Conservation (phyloP, 2,888 invertebrate species). For the Myopa tessellatipennis region DNA sequence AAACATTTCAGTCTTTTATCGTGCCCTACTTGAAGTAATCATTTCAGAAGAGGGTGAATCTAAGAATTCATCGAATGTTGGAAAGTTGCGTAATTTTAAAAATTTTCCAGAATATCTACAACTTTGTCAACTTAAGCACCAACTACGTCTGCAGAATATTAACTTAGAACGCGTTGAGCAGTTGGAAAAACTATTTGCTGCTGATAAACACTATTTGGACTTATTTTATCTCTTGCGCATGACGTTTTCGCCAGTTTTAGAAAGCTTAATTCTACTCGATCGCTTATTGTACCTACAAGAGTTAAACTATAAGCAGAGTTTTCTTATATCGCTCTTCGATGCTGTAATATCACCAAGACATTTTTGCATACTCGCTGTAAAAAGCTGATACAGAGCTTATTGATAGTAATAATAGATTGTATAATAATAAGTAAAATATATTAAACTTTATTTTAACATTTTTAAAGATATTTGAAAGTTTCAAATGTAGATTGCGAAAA, state of each 20-base stretch:
- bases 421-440: too few relatives aligned
- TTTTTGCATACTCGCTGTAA: slow-evolving; percentile 60
- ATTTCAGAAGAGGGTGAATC: slow-evolving; percentile 67
- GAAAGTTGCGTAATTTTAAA: slow-evolving; percentile 73
- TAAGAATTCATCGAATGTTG: slow-evolving; percentile 70
- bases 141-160: slow-evolving; percentile 30
- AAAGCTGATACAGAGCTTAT: slow-evolving; percentile 36
- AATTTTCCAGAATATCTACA: slow-evolving; percentile 78
- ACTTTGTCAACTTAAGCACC: slow-evolving; percentile 71
- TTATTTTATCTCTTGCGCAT: slow-evolving; percentile 83
- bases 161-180: slow-evolving; percentile 64
- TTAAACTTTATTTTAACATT: too few relatives aligned
- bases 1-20: slow-evolving; percentile 76
- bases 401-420: too few relatives aligned
- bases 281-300: slow-evolving; percentile 82
- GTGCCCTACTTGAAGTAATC: slow-evolving; percentile 80
- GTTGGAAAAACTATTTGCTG: slow-evolving; percentile 66
- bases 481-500: too few relatives aligned
- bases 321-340: slow-evolving; percentile 84
- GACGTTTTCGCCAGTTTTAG: slow-evolving; percentile 82
- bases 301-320: slow-evolving; percentile 71
- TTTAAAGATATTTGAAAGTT: too few relatives aligned
- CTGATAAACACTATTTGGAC: slow-evolving; percentile 73
- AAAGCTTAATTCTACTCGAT: slow-evolving; percentile 85
- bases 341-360: slow-evolving; percentile 82